These are phyloP conservation scores for Malthinus seriepunctatus DNA, from an alignment of 2,888 invertebrate species.

Conservation along the genomic window DNA sequence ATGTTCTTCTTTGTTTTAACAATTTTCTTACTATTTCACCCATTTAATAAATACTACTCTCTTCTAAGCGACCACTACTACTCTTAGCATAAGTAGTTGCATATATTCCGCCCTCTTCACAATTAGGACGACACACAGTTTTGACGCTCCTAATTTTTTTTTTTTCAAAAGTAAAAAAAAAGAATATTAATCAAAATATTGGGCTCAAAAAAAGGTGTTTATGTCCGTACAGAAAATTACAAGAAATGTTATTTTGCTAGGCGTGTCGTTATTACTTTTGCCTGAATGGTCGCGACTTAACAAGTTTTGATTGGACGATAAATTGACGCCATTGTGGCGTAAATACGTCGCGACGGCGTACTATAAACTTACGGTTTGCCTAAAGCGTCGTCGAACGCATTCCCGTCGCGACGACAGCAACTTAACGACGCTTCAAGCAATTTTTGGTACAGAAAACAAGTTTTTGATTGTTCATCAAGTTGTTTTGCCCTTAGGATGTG, in stretches of 20 bases:
- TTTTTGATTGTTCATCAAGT: conserved; percentile 41
- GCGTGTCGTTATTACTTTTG: conserved; percentile 48
- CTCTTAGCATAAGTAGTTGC: too few relatives aligned
- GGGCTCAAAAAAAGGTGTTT: neutral
- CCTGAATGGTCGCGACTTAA: conserved; percentile 47
- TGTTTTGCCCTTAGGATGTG: conserved; percentile 37
- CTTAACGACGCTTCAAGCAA: conserved; percentile 43
- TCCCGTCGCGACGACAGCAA: conserved; percentile 50
- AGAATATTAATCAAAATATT: neutral
- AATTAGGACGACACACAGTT: neutral
- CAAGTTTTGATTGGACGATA: conserved; percentile 47
- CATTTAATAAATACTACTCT: neutral
- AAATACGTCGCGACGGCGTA: conserved; percentile 52
- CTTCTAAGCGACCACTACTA: too few relatives aligned
- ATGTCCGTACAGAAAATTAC: conserved; percentile 5
- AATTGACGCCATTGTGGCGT: conserved; percentile 57
- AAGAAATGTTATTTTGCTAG: conserved; percentile 37
- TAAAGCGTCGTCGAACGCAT: conserved; percentile 65
- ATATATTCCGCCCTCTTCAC: too few relatives aligned
- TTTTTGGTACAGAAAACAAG: conserved; percentile 32
- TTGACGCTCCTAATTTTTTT: neutral
- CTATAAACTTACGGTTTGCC: conserved; percentile 60
- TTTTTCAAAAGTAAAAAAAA: neutral
- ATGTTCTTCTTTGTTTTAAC: too few relatives aligned
- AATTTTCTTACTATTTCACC: neutral